Base-by-base conservation (phyloP, 1,140 invertebrate species). In the Bombus sylvicola region DNA sequence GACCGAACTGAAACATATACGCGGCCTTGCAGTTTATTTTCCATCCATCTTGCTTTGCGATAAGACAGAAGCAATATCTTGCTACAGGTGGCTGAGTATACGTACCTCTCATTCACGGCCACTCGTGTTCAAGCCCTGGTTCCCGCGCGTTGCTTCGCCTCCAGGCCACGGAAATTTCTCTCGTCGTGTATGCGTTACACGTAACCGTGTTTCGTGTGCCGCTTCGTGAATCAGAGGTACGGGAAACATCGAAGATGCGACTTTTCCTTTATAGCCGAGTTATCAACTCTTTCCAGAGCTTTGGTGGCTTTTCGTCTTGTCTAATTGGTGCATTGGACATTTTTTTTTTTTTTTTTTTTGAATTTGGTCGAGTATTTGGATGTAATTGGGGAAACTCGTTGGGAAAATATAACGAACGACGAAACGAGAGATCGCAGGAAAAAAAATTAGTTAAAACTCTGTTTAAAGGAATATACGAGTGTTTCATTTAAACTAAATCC, bases 61-160 rank as follows among this genome's bases (percentile, higher is more conserved):
- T 82, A 86, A 86, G 80, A 83, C 85, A 86, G 85, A 83, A 57
- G 72, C 80, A 75, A 86, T 86, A 82, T 86, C 72, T 83, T 64
- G 80, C 85, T 83, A 86, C 85, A 86, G 85, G 85, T 86, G 85
- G 85, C 80, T 37, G 85, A 83, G 76, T 86, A 47, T 83, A 75
- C 37, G 76, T 62, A 62, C 34, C 81, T 66, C 74, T 83, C 74
- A 41, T 83, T 83, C 81, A 77, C 81, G 74, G 62, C 62, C 41
- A 77, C 81, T 75, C 41, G 31, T 81, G 68, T 59, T 73, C 47
- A n/a, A 37, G n/a, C 39, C 22, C 6, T 25, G 39, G 41, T n/a
- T 59, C 74, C 47, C n/a, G 31, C 12, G 43, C 41, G 34, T 31
- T 1, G 12, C 13, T 5, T 41, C 1, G 12, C 28, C 41, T 10